phyloP scores from a whole-genome alignment of 2,888 invertebrate genomes.

The Drosophila anomalata region DNA sequence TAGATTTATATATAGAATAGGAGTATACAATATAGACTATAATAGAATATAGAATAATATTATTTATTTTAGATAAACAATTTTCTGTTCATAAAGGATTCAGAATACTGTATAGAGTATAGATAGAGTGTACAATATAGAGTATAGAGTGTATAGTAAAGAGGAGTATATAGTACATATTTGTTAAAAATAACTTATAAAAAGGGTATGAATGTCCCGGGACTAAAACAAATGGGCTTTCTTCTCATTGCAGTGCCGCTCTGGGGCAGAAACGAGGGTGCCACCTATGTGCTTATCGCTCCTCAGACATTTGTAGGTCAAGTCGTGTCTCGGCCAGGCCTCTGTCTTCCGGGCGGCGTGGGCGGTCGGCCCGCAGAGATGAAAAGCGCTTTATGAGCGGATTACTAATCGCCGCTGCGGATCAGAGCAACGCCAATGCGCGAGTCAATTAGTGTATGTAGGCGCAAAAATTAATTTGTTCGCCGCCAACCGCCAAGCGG shows the following conservation, averaged over 20 bases:
- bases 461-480: slow-evolving; percentile 78
- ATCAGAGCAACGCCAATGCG: slow-evolving; percentile 54
- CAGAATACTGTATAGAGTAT: no score
- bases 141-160: no score
- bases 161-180: no score
- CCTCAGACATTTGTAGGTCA: slow-evolving; percentile 58
- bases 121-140: no score
- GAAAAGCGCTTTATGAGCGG: slow-evolving; percentile 30
- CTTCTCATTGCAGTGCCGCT: not conserved
- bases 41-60: no score
- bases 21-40: no score
- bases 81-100: no score
- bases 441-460: slow-evolving; percentile 74
- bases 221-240: not conserved
- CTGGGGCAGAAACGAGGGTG: slow-evolving; percentile 12
- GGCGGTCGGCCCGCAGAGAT: slow-evolving; percentile 44
- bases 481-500: slow-evolving; percentile 65
- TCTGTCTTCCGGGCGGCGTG: slow-evolving; percentile 19
- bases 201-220: not conserved
- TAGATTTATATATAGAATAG: no score
- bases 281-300: slow-evolving; percentile 11
- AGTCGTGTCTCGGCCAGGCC: slow-evolving; percentile 51
- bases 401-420: slow-evolving; percentile 62
- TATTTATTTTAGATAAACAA: no score
- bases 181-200: no score